Evolutionary conservation across 2,888 invertebrate genomes (phyloP).

Genomic region (Abrostola tripartita): DNA sequence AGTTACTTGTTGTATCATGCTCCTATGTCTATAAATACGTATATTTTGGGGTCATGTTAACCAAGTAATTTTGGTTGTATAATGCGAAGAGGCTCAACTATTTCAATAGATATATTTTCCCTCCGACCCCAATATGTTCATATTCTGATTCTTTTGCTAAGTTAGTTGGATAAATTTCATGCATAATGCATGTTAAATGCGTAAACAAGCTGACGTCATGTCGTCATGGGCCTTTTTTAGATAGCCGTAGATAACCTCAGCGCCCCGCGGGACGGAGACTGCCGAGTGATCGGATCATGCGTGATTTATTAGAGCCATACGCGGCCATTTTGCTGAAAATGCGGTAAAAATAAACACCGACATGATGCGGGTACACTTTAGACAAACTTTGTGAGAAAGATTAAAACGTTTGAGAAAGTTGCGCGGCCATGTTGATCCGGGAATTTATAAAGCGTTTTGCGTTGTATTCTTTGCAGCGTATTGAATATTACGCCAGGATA

Average conservation of each 20-base stretch:
- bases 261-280: constrained; percentile 31
- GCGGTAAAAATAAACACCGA: constrained; percentile 51
- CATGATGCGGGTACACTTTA: constrained; percentile 23
- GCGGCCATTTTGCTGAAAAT: constrained; percentile 46
- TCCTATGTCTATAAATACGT: constrained; percentile 12
- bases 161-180: constrained; percentile 52
- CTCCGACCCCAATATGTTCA: constrained; percentile 22
- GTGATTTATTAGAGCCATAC: constrained; percentile 61
- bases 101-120: constrained; percentile 12
- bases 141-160: constrained; percentile 45
- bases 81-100: constrained; percentile 9
- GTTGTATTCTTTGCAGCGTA: constrained; percentile 35
- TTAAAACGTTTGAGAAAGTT: constrained; percentile 44
- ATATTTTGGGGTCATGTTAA: constrained; percentile 23
- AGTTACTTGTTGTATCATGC: constrained; percentile 16
- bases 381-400: constrained; percentile 43
- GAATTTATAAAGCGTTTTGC: constrained; percentile 33
- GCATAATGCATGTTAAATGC: constrained; percentile 52
- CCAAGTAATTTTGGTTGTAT: constrained; percentile 14
- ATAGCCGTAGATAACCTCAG: constrained; percentile 62
- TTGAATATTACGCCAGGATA: constrained; percentile 26
- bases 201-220: constrained; percentile 36
- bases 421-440: constrained; percentile 32
- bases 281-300: constrained; percentile 60
- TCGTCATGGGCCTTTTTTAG: constrained; percentile 64